phyloP scores from a whole-genome alignment of 2,113 vertebrate genomes.

The Mellivora capensis region DNA sequence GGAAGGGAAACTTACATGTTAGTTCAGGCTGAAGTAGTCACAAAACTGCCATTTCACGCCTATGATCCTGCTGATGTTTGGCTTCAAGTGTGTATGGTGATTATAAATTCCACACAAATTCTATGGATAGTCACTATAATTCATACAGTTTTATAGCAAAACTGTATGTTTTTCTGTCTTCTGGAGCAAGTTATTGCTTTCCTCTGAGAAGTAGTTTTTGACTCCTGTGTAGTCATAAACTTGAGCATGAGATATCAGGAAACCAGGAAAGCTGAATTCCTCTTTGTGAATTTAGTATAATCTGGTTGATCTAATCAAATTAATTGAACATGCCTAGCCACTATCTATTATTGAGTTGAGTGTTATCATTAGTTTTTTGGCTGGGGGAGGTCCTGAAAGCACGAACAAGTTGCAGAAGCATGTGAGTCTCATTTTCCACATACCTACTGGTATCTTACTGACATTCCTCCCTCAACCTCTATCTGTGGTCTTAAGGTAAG shows the following conservation, averaged over 20 bases:
- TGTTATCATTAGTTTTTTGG: background rate
- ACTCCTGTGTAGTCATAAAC: background rate
- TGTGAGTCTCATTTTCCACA: background rate
- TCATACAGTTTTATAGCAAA: background rate
- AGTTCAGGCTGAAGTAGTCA: background rate
- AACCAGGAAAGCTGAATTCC: background rate
- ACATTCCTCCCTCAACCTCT: too few species aligned
- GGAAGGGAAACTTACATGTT: background rate
- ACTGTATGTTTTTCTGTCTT: background rate
- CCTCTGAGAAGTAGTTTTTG: background rate
- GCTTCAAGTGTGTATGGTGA: background rate
- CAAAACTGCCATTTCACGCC: background rate
- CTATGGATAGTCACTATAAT: background rate
- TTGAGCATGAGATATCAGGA: background rate
- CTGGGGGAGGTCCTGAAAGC: background rate
- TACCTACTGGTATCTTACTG: background rate
- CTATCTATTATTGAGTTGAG: background rate
- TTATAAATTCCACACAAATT: background rate
- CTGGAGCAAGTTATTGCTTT: background rate
- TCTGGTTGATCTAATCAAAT: background rate
- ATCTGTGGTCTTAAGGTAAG: background rate
- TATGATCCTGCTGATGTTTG: background rate
- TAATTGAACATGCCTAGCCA: background rate
- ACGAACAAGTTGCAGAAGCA: background rate
- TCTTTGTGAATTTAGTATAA: background rate